Conservation (phyloP, 2,113 vertebrate genomes). For the Oryctolagus cuniculus region DNA sequence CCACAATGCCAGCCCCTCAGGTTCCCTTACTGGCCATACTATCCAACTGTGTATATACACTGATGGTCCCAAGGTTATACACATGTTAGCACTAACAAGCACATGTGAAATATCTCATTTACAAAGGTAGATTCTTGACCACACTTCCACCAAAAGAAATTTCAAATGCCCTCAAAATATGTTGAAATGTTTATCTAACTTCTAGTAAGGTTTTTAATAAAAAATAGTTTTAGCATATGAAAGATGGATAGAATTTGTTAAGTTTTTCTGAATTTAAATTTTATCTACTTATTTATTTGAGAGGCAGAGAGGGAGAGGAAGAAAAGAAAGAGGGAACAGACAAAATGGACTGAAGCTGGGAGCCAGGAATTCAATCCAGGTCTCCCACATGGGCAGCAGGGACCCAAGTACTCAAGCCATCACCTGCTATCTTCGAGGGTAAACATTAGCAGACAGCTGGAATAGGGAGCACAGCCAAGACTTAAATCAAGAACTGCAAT, state of each 20-base stretch:
- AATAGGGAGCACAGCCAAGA: no score
- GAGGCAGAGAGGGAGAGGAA: no score
- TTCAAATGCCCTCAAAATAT: not conserved
- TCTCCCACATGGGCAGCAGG: no score
- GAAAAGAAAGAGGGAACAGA: no score
- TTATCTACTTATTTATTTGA: no score
- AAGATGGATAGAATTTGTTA: not conserved
- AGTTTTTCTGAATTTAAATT: not conserved
- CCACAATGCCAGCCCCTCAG: not conserved
- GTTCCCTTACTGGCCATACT: not conserved
- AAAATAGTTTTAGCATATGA: constrained; percentile 45
- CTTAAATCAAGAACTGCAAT: no score
- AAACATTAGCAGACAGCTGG: no score
- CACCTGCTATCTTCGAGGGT: no score
- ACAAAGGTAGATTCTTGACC: not conserved
- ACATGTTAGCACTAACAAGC: not conserved
- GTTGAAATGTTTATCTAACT: constrained; percentile 11
- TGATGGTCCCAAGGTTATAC: not conserved
- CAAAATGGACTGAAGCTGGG: no score
- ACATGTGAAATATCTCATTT: not conserved
- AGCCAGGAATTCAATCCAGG: no score
- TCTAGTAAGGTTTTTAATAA: constrained; percentile 28
- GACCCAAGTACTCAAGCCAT: no score
- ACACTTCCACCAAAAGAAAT: constrained; percentile 29
- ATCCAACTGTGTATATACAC: not conserved